Conservation (phyloP, 1,140 invertebrate genomes). For the Cotesia vestalis region DNA sequence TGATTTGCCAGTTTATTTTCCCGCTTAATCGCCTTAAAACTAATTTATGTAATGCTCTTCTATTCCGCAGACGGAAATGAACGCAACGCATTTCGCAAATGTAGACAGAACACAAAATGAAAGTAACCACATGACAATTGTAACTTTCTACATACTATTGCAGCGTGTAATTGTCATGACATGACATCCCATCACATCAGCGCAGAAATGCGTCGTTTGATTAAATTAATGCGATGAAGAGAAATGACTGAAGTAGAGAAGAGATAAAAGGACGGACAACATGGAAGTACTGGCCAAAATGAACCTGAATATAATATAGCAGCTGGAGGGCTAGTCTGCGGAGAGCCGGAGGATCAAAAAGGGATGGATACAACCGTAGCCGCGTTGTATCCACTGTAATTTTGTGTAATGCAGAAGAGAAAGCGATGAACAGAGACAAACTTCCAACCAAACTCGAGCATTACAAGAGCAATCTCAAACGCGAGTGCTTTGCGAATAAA, state of each 20-base stretch:
- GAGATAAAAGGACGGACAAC: no score
- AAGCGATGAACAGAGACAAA: neutral
- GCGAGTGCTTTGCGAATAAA: slow-evolving; percentile 36
- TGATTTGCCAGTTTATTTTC: no score
- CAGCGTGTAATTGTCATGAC: no score
- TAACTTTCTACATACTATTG: slow-evolving; percentile 34
- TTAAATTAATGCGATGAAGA: neutral
- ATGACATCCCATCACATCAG: slow-evolving; percentile 7
- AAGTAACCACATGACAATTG: slow-evolving; percentile 35
- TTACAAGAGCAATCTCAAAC: slow-evolving; percentile 39
- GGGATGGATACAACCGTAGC: neutral
- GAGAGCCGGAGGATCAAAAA: no score
- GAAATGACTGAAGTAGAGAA: no score
- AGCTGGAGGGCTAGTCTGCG: no score
- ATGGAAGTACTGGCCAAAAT: no score
- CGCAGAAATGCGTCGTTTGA: slow-evolving; percentile 20
- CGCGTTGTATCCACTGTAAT: neutral
- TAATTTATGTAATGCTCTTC: no score
- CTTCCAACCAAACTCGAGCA: slow-evolving; percentile 28
- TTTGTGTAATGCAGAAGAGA: neutral
- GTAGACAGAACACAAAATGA: slow-evolving; percentile 28
- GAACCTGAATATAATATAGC: no score
- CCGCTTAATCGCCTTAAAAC: no score
- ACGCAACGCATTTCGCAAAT: slow-evolving; percentile 26
- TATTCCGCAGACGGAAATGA: neutral